These are phyloP conservation scores for Anoplophora glabripennis DNA, from an alignment of 1,140 invertebrate species.

Conservation along the genomic window DNA sequence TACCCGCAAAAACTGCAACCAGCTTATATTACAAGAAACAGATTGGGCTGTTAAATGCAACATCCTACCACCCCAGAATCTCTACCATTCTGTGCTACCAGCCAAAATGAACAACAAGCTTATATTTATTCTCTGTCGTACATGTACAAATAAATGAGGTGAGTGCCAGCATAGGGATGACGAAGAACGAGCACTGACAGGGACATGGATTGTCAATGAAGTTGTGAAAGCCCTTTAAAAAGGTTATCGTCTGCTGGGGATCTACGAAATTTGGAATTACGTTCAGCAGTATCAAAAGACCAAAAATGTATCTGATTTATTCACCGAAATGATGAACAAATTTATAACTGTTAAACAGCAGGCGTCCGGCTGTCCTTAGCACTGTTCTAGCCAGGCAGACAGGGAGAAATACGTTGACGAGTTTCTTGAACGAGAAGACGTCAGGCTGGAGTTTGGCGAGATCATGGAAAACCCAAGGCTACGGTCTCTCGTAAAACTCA, in stretches of 20 bases:
- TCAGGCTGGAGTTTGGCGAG: slow-evolving; percentile 41
- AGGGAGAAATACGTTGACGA: slow-evolving; percentile 42
- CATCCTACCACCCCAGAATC: slow-evolving; percentile 37
- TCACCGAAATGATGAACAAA: slow-evolving; percentile 2
- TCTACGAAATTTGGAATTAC: slow-evolving; percentile 48
- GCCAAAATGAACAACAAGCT: slow-evolving; percentile 36
- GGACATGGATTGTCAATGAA: slow-evolving; percentile 45
- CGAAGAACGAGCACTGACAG: too few relatives aligned
- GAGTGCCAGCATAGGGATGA: slow-evolving; percentile 40
- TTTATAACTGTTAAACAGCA: slow-evolving; percentile 41
- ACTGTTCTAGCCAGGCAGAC: slow-evolving; percentile 37
- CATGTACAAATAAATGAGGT: slow-evolving; percentile 18
- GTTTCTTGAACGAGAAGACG: slow-evolving; percentile 44
- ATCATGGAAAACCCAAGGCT: slow-evolving; percentile 47
- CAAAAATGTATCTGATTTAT: background rate
- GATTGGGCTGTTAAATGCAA: slow-evolving; percentile 37
- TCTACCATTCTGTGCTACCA: slow-evolving; percentile 44
- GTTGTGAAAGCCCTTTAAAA: slow-evolving; percentile 37
- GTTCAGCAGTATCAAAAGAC: slow-evolving; percentile 16
- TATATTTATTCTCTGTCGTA: slow-evolving; percentile 41
- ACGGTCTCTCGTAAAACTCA: slow-evolving; percentile 40
- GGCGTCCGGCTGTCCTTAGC: slow-evolving; percentile 39
- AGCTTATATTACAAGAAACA: slow-evolving; percentile 13
- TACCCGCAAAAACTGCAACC: slow-evolving; percentile 13
- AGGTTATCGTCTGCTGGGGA: slow-evolving; percentile 35